Evolutionary conservation across 2,113 vertebrate genomes (phyloP).

Genomic region (Campylomormyrus numenius): DNA sequence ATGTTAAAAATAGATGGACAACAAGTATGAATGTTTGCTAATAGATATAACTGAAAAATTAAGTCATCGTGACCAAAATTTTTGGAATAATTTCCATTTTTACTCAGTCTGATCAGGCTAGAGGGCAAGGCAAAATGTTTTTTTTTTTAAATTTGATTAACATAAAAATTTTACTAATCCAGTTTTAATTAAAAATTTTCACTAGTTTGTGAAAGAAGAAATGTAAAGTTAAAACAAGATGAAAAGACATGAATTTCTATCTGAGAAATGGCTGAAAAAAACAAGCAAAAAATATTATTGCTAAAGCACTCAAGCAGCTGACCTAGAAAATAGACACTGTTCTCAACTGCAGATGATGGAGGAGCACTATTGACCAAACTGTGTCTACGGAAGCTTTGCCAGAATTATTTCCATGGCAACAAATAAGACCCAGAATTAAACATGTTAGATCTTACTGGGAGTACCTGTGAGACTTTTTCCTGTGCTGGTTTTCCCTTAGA

Average conservation of each 20-base stretch:
- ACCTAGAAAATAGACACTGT: not conserved
- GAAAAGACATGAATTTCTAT: not conserved
- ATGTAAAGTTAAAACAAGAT: not conserved
- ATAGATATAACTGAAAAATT: not conserved
- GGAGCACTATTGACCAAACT: not conserved
- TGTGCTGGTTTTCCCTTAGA: not conserved
- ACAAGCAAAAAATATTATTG: conserved; percentile 1
- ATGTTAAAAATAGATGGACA: not conserved
- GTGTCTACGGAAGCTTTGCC: not conserved
- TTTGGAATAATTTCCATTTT: not conserved
- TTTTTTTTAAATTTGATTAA: not conserved
- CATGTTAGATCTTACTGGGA: conserved; percentile 18
- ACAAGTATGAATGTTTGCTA: not conserved
- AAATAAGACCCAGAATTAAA: conserved; percentile 15
- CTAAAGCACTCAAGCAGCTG: not conserved
- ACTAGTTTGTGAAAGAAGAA: not conserved
- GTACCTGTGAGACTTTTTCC: not conserved
- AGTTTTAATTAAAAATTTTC: not conserved
- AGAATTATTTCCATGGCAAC: conserved; percentile 19
- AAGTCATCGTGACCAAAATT: not conserved
- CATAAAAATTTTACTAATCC: not conserved
- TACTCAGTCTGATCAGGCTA: not conserved
- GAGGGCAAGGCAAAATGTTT: no score
- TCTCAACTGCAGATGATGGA: not conserved
- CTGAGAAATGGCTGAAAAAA: not conserved